A percentile compares a stretch with the other conserved stretches of the same genome.
Conservation (phyloP, 1,140 invertebrate species). For the Drosophila tristis region DNA sequence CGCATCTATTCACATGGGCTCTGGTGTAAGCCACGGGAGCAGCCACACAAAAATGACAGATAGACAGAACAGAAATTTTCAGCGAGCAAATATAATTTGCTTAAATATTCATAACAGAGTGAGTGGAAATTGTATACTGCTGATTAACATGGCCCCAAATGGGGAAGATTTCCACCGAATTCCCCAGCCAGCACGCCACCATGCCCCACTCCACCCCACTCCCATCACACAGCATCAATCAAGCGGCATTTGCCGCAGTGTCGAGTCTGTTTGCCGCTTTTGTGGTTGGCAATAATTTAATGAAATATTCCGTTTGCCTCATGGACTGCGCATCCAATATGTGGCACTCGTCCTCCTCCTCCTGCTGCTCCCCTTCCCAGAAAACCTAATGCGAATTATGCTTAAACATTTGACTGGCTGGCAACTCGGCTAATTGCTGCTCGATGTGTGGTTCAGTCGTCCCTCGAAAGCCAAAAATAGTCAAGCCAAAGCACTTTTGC, state of each 20-base stretch:
- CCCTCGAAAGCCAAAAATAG: slow-evolving; percentile 23
- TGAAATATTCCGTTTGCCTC: slow-evolving; percentile 72
- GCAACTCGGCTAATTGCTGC: slow-evolving; percentile 58
- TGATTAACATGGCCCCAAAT: slow-evolving; percentile 56
- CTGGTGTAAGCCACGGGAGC: not conserved
- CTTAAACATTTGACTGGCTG: slow-evolving; percentile 60
- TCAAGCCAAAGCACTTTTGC: slow-evolving; percentile 42
- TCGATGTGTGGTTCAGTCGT: slow-evolving; percentile 42
- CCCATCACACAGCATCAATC: slow-evolving; percentile 58
- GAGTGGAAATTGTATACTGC: slow-evolving; percentile 67
- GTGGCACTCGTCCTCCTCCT: not conserved
- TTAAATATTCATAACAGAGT: slow-evolving; percentile 71
- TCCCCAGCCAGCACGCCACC: slow-evolving; percentile 3
- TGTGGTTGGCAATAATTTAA: slow-evolving; percentile 69
- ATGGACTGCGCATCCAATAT: slow-evolving; percentile 30
- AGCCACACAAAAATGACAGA: slow-evolving; percentile 13
- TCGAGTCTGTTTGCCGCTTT: slow-evolving; percentile 9
- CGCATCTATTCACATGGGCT: slow-evolving; percentile 52
- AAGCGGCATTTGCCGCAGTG: slow-evolving; percentile 52
- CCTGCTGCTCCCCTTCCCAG: slow-evolving; percentile 6
- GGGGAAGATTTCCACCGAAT: slow-evolving; percentile 19
- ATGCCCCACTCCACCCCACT: not conserved
- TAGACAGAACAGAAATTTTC: slow-evolving; percentile 39
- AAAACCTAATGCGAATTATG: slow-evolving; percentile 60
- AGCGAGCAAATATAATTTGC: slow-evolving; percentile 64